These are phyloP conservation scores for Trogon melanurus DNA, from an alignment of 2,113 vertebrate species.

Conservation along the genomic window DNA sequence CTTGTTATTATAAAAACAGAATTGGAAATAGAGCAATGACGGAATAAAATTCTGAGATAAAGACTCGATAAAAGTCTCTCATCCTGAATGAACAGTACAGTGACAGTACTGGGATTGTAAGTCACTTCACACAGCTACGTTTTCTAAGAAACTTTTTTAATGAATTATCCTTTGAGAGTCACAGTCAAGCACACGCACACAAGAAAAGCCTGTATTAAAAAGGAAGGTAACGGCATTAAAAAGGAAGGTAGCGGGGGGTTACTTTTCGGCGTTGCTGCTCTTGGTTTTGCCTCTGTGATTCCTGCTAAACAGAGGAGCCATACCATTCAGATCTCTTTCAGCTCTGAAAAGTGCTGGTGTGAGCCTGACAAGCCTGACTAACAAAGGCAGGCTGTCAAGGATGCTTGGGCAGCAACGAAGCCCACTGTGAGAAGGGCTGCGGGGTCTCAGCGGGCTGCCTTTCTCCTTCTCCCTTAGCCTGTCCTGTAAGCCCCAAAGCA, in stretches of 20 bases:
- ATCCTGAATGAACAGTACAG: not conserved
- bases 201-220: slow-evolving; percentile 1
- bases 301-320: not conserved
- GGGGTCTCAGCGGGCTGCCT: not conserved
- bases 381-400: not conserved
- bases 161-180: slow-evolving; percentile 22
- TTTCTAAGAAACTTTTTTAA: slow-evolving; percentile 29
- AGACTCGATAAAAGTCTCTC: not conserved
- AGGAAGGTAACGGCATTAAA: not conserved
- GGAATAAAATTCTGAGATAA: slow-evolving; percentile 50
- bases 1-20: slow-evolving; percentile 31
- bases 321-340: not conserved
- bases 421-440: not conserved
- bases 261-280: not conserved
- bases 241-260: not conserved
- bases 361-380: not conserved
- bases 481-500: not conserved
- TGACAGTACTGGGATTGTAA: not conserved
- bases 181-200: not conserved
- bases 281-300: not conserved
- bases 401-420: not conserved
- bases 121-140: not conserved
- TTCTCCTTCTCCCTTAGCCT: not conserved
- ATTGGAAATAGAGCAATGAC: slow-evolving; percentile 32
- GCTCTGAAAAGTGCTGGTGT: not conserved